A percentile compares a stretch with the other conserved stretches of the same genome.
Evolutionary conservation across 2,888 invertebrate species (phyloP).

Genomic region (Dicyrtoma fusca): DNA sequence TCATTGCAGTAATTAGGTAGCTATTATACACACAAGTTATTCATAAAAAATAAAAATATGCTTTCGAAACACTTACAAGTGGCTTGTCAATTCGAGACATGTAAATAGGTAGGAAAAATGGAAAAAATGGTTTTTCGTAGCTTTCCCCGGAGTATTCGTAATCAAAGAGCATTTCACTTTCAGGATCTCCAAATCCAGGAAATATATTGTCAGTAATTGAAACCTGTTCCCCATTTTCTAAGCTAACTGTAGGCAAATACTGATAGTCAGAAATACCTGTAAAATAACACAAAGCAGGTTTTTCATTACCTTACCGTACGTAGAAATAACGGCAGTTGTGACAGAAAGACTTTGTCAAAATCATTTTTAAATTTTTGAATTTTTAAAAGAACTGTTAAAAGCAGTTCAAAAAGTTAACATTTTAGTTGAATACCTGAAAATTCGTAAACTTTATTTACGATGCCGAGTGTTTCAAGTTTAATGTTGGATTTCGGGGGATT

Average conservation of each 20-base stretch:
- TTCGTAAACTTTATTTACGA: conserved; percentile 59
- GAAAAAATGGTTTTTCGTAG: conserved; percentile 18
- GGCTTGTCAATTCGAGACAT: conserved; percentile 53
- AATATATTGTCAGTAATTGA: conserved; percentile 69
- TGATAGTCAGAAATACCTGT: conserved; percentile 89
- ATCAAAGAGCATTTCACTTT: conserved; percentile 38
- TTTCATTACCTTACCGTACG: too few relatives aligned
- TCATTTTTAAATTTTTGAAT: not conserved
- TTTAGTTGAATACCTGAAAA: conserved; percentile 62
- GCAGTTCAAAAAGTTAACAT: conserved; percentile 39
- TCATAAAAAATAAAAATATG: not conserved
- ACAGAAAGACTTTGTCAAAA: not conserved
- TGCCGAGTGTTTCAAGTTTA: conserved; percentile 59
- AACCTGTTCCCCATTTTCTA: conserved; percentile 61
- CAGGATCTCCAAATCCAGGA: conserved; percentile 49
- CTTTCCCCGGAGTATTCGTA: conserved; percentile 27
- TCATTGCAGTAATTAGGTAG: too few relatives aligned
- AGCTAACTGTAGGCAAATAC: conserved; percentile 73
- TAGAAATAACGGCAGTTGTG: too few relatives aligned
- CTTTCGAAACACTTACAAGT: conserved; percentile 34
- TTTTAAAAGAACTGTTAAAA: not conserved
- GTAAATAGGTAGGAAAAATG: conserved; percentile 45
- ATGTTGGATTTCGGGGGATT: conserved; percentile 45
- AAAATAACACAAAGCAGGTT: conserved; percentile 3
- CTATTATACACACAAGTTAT: too few relatives aligned